phyloP scores from a whole-genome alignment of 1,140 invertebrate species.

The Camponotus floridanus region DNA sequence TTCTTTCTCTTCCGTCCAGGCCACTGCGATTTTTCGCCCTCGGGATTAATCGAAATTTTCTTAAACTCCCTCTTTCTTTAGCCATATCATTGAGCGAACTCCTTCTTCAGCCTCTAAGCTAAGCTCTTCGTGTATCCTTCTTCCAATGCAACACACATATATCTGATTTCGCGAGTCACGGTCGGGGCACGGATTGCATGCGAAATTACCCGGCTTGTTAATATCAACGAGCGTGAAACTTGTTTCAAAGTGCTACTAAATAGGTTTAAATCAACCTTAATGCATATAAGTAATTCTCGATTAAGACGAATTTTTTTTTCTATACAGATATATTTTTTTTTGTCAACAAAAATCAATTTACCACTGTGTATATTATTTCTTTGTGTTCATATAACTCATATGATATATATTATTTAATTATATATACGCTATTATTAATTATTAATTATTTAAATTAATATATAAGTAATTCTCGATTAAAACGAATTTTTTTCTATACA shows the following conservation, averaged over 20 bases:
- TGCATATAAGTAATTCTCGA: background rate
- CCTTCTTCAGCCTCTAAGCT: background rate
- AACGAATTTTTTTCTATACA: background rate
- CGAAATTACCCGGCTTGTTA: background rate
- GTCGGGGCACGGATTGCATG: too few species aligned
- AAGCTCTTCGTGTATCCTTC: background rate
- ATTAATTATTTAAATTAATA: too few species aligned
- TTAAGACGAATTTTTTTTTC: background rate
- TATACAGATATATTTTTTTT: background rate
- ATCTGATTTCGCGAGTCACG: constrained; percentile 13
- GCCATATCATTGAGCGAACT: background rate
- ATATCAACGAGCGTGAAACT: constrained; percentile 11
- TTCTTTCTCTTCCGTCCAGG: background rate
- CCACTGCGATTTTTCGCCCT: background rate
- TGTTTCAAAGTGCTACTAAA: background rate
- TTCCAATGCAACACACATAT: background rate
- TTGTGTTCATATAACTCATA: too few species aligned
- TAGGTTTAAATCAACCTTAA: background rate
- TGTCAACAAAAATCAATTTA: background rate
- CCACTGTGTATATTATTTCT: background rate
- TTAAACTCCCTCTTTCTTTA: background rate
- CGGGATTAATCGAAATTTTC: background rate
- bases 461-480: background rate
- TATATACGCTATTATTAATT: too few species aligned
- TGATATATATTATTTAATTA: too few species aligned